Conservation (phyloP, 2,797 vertebrate species). For the Spinus pinus region DNA sequence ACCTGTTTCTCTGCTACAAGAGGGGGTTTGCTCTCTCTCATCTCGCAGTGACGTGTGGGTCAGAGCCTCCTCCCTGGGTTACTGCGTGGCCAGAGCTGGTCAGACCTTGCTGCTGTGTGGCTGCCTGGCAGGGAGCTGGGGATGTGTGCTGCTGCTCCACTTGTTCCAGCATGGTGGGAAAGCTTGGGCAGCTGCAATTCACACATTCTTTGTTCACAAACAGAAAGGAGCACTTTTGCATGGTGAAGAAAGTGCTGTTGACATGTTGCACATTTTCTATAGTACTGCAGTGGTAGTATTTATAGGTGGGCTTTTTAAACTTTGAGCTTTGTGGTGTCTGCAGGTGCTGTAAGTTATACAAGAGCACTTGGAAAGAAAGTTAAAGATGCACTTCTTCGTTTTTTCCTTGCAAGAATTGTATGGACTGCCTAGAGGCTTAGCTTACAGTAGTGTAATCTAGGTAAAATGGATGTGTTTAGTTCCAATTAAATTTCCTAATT, state of each 20-base stretch:
- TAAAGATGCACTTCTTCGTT: neutral
- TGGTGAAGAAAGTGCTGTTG: neutral
- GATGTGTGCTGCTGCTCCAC: neutral
- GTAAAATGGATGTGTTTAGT: neutral
- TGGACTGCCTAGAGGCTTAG: neutral
- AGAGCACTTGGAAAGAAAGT: neutral
- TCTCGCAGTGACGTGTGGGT: rapidly evolving
- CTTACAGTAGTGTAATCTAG: neutral
- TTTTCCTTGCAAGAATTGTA: neutral
- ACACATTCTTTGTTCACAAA: neutral
- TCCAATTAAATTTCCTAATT: conserved; percentile 14
- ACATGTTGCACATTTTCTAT: rapidly evolving
- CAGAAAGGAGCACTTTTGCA: neutral
- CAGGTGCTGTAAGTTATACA: neutral
- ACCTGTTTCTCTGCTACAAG: neutral
- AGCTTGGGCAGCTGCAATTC: neutral
- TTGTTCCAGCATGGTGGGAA: neutral
- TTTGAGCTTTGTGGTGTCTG: rapidly evolving
- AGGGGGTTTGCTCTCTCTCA: neutral
- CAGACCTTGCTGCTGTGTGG: neutral
- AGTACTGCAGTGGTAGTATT: neutral
- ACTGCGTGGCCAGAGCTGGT: rapidly evolving
- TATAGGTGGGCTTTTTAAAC: neutral
- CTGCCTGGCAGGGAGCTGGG: neutral
- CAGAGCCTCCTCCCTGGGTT: neutral